phyloP scores from a whole-genome alignment of 2,797 vertebrate genomes.

The Acropternis orthonyx region DNA sequence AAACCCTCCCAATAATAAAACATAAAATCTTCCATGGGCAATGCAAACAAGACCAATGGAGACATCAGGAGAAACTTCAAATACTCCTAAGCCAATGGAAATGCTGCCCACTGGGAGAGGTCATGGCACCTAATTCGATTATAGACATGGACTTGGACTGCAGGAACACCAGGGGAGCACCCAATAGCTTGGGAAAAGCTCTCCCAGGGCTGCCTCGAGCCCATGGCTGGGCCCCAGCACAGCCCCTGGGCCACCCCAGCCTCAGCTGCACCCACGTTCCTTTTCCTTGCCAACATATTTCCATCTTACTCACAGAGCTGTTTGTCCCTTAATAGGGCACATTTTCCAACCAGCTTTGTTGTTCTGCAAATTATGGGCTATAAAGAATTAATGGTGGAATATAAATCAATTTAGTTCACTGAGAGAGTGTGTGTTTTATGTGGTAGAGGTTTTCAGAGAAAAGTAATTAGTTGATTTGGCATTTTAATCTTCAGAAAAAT shows the following conservation, averaged over 20 bases:
- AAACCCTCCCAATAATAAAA: neutral
- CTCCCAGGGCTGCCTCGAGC: neutral
- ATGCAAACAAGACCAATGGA: neutral
- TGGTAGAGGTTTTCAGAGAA: slow-evolving; percentile 56
- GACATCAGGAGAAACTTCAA: neutral
- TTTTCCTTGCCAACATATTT: neutral
- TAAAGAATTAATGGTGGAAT: slow-evolving; percentile 58
- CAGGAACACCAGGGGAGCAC: neutral
- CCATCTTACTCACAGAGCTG: neutral
- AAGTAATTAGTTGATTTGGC: slow-evolving; percentile 61
- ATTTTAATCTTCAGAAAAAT: slow-evolving; percentile 68
- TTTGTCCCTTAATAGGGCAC: neutral
- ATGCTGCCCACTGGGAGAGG: neutral
- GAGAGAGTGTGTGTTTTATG: neutral
- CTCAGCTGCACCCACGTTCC: neutral
- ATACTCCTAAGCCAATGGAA: neutral
- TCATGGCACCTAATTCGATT: neutral
- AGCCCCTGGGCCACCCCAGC: neutral
- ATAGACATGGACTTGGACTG: neutral
- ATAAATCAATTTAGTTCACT: slow-evolving; percentile 59
- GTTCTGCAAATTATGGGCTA: slow-evolving; percentile 50
- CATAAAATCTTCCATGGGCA: neutral
- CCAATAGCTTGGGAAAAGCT: neutral
- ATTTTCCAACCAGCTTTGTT: slow-evolving; percentile 7
- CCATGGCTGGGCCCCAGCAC: neutral